phyloP scores from a whole-genome alignment of 2,888 invertebrate genomes.

The Prosopocoilus inquinatus region DNA sequence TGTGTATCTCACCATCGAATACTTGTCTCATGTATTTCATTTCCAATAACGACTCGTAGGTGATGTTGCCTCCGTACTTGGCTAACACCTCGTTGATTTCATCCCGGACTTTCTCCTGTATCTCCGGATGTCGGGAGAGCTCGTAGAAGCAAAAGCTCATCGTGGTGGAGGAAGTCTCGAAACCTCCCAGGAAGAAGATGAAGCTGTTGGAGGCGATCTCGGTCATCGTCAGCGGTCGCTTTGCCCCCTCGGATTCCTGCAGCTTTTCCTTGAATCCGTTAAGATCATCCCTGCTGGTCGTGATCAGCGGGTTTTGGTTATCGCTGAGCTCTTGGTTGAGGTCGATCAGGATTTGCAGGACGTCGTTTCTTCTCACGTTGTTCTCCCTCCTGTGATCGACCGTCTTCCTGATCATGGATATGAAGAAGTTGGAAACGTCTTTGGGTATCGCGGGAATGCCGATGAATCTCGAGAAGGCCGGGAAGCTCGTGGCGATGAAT shows the following conservation, averaged over 20 bases:
- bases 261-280: not conserved
- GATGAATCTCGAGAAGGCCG: constrained; percentile 27
- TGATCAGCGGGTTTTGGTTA: constrained; percentile 10
- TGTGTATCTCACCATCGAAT: constrained; percentile 39
- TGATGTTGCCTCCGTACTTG: constrained; percentile 46
- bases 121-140: constrained; percentile 49
- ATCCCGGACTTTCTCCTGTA: constrained; percentile 49
- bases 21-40: constrained; percentile 54
- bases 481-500: constrained; percentile 2
- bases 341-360: constrained; percentile 55
- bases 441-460: constrained; percentile 13
- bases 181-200: constrained; percentile 41
- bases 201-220: constrained; percentile 33
- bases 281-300: not conserved
- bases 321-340: constrained; percentile 37
- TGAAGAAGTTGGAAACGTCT: constrained; percentile 48
- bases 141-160: constrained; percentile 53
- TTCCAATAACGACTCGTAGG: constrained; percentile 51
- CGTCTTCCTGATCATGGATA: constrained; percentile 47
- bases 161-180: constrained; percentile 45
- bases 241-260: not conserved
- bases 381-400: constrained; percentile 51
- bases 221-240: constrained; percentile 21
- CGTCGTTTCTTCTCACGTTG: constrained; percentile 53
- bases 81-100: constrained; percentile 48